Evolutionary conservation across 1,140 invertebrate genomes (phyloP).

Genomic region (Cyclargus thomasi): DNA sequence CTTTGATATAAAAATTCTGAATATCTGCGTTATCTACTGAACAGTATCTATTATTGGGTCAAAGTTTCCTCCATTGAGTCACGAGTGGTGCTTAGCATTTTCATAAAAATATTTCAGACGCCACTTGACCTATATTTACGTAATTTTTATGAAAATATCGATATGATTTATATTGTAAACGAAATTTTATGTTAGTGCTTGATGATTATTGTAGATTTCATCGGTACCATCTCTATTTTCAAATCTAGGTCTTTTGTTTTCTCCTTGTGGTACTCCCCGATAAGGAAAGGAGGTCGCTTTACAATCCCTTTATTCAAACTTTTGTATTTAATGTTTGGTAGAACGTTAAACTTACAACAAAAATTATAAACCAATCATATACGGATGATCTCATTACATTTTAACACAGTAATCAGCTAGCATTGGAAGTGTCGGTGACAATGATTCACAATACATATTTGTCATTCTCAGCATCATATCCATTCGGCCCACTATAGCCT

Average conservation of each 20-base stretch:
- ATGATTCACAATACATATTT: slow-evolving; percentile 1
- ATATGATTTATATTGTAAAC: neutral
- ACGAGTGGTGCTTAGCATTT: slow-evolving; percentile 2
- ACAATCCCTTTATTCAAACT: no score
- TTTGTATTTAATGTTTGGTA: no score
- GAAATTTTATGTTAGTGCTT: neutral
- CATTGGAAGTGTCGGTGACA: neutral
- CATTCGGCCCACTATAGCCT: neutral
- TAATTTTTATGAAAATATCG: neutral
- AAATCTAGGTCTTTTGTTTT: no score
- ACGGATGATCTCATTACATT: neutral
- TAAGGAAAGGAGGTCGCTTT: no score
- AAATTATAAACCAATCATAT: neutral
- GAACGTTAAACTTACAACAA: no score
- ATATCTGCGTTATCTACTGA: slow-evolving; percentile 4
- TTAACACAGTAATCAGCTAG: neutral
- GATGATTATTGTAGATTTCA: neutral
- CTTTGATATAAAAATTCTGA: neutral
- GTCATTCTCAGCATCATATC: neutral
- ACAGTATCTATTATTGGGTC: neutral
- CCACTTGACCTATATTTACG: neutral
- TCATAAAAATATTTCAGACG: neutral
- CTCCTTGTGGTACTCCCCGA: no score
- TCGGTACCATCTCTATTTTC: no score
- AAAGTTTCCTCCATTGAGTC: neutral